Conservation (phyloP, 2,888 invertebrate species). For the Cantharis rustica region DNA sequence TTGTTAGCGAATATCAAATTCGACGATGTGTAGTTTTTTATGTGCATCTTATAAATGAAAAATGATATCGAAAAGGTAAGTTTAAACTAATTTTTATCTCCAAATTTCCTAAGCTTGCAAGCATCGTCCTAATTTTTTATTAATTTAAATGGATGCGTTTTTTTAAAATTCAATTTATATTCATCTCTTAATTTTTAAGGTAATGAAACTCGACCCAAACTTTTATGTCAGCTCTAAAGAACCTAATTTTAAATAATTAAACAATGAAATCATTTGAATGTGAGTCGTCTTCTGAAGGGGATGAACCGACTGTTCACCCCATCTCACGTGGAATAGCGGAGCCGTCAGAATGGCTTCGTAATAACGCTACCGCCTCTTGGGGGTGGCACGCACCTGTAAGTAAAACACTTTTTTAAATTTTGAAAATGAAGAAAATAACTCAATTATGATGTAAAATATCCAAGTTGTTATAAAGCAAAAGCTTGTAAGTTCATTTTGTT, state of each 20-base stretch:
- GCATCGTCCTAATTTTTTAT: not conserved
- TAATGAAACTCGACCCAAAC: not conserved
- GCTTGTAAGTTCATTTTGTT: not conserved
- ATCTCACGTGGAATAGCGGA: constrained; percentile 52
- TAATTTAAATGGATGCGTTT: not conserved
- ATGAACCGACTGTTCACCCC: constrained; percentile 54
- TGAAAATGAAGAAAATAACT: not conserved
- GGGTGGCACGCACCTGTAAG: constrained; percentile 54
- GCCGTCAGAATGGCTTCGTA: constrained; percentile 53
- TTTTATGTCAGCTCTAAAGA: not conserved
- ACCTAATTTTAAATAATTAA: constrained; percentile 10
- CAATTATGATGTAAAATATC: not conserved
- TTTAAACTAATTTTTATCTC: not conserved
- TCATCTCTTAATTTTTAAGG: constrained; percentile 1
- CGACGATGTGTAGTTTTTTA: not conserved
- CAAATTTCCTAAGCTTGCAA: not conserved
- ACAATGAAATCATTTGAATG: constrained; percentile 57
- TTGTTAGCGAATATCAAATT: not conserved
- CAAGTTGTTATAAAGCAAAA: not conserved
- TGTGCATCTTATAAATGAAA: not conserved
- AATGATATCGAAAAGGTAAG: not conserved
- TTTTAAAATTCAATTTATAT: not conserved
- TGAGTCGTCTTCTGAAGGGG: constrained; percentile 56
- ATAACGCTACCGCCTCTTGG: constrained; percentile 48
- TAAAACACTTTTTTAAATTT: constrained; percentile 5